Percentiles rank a stretch among this genome's conserved stretches.
These are phyloP conservation scores for Nycteola revayana DNA, from an alignment of 2,888 invertebrate genomes.

Conservation along the genomic window DNA sequence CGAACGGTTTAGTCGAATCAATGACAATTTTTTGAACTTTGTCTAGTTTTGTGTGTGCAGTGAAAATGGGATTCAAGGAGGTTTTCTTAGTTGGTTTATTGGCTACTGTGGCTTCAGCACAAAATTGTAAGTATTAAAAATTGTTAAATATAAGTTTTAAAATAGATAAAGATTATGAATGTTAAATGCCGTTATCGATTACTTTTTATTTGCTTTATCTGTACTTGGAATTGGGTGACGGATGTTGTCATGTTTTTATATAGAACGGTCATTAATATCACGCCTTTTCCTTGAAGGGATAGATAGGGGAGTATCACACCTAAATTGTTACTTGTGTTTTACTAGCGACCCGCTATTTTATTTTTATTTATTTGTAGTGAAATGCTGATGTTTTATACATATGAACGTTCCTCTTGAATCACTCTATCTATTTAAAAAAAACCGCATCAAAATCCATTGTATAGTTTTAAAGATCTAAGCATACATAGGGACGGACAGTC, in stretches of 20 bases:
- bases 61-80: conserved; percentile 47
- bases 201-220: conserved; percentile 1
- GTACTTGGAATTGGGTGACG: background rate
- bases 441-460: too few species aligned
- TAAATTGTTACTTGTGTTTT: too few species aligned
- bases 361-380: too few species aligned
- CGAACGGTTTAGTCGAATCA: conserved; percentile 36
- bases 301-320: too few species aligned
- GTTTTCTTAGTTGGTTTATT: conserved; percentile 37
- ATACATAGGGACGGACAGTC: too few species aligned
- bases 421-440: too few species aligned
- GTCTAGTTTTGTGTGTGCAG: conserved; percentile 30
- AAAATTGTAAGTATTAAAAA: conserved; percentile 48
- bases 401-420: too few species aligned
- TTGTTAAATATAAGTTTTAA: background rate
- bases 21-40: conserved; percentile 21
- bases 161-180: conserved; percentile 19
- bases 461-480: too few species aligned
- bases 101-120: conserved; percentile 43
- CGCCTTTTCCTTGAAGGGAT: too few species aligned
- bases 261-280: too few species aligned
- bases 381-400: too few species aligned
- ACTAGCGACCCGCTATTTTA: too few species aligned
- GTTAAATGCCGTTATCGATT: conserved; percentile 23
- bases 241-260: background rate